Conservation (phyloP, 2,113 vertebrate genomes). For the Psammodynastes pulverulentus region DNA sequence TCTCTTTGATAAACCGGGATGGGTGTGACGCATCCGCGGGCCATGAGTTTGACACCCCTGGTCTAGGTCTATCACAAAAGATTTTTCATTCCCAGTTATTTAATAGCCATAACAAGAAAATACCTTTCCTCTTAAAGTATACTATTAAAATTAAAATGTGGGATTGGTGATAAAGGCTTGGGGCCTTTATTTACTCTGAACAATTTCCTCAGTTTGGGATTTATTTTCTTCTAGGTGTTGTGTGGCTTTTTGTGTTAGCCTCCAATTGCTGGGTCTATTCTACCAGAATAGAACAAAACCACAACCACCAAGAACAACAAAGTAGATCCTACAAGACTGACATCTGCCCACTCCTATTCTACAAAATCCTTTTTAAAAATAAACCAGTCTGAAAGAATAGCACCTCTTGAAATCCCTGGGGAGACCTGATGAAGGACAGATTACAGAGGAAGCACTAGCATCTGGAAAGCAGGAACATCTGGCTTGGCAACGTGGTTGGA, state of each 20-base stretch:
- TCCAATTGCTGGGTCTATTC: background rate
- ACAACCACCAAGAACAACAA: background rate
- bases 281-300: background rate
- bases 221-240: background rate
- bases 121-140: background rate
- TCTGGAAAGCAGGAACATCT: background rate
- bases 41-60: no score
- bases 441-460: background rate
- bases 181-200: background rate
- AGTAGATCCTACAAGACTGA: background rate
- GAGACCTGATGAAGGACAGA: background rate
- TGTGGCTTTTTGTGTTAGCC: background rate
- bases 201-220: background rate
- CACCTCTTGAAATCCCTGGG: background rate
- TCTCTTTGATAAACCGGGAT: no score
- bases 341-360: background rate
- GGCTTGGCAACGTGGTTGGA: background rate
- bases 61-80: background rate
- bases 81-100: background rate
- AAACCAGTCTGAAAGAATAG: background rate
- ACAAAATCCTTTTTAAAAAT: background rate
- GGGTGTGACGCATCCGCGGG: no score
- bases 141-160: background rate
- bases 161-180: background rate
- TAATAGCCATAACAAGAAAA: background rate